phyloP scores from a whole-genome alignment of 1,140 invertebrate genomes.

The Brachionus asplanchnoidis region DNA sequence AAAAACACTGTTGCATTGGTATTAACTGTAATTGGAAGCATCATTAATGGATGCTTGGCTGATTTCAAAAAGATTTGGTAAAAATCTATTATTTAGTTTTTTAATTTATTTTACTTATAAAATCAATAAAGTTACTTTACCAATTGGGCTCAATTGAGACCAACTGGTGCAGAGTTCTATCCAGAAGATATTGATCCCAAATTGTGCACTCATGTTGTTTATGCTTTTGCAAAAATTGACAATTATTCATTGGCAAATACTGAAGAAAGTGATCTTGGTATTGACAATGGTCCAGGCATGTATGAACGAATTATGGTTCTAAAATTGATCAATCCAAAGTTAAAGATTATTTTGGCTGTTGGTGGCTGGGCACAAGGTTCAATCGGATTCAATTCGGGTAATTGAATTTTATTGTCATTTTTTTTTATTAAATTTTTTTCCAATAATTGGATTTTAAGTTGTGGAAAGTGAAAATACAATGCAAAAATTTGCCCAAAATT shows the following conservation, averaged over 20 bases:
- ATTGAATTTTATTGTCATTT: neutral
- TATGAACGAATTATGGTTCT: constrained; percentile 12
- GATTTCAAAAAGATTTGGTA: constrained; percentile 15
- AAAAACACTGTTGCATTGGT: neutral
- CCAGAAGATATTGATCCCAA: constrained; percentile 77
- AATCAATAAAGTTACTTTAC: constrained; percentile 70
- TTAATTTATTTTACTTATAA: neutral
- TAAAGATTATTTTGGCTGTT: neutral
- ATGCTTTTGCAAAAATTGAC: constrained; percentile 74
- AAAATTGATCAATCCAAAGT: neutral
- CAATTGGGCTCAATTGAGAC: constrained; percentile 82
- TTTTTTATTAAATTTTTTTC: constrained; percentile 51
- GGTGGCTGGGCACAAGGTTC: constrained; percentile 75
- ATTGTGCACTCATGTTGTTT: constrained; percentile 88
- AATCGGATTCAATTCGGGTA: neutral
- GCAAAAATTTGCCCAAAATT: constrained; percentile 36
- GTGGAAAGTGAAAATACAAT: constrained; percentile 62
- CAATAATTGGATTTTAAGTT: constrained; percentile 65
- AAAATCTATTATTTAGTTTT: neutral
- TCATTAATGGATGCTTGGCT: neutral
- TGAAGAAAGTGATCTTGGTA: constrained; percentile 73
- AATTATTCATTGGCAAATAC: constrained; percentile 67
- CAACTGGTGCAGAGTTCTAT: constrained; percentile 74
- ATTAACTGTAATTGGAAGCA: neutral
- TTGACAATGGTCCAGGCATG: constrained; percentile 22